Percentiles rank a stretch among this genome's conserved stretches.
Conservation (phyloP, 2,888 invertebrate genomes). For the Cartodere bifasciata region DNA sequence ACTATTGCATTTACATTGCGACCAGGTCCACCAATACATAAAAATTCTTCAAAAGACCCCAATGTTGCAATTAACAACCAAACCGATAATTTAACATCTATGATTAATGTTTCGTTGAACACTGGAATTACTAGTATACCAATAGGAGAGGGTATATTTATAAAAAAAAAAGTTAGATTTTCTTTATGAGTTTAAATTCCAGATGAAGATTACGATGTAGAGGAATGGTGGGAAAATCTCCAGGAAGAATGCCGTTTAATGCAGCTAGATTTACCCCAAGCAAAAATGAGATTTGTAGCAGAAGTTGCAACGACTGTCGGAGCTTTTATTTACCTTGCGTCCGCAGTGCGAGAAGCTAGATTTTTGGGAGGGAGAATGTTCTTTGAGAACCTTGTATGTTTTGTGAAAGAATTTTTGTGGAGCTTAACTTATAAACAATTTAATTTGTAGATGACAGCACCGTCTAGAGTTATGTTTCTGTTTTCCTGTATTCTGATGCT, state of each 20-base stretch:
- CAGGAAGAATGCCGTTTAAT: slow-evolving; percentile 59
- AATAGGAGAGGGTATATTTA: neutral
- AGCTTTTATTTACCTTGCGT: slow-evolving; percentile 70
- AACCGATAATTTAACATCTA: no score
- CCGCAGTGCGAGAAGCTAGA: slow-evolving; percentile 75
- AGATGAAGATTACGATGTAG: slow-evolving; percentile 40
- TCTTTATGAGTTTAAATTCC: no score
- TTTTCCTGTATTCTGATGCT: slow-evolving; percentile 85
- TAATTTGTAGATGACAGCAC: slow-evolving; percentile 62
- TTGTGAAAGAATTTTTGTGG: no score
- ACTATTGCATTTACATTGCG: slow-evolving; percentile 78
- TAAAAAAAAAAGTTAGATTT: neutral
- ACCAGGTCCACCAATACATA: slow-evolving; percentile 55
- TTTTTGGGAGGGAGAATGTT: slow-evolving; percentile 92
- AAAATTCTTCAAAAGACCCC: neutral
- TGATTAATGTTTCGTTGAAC: no score
- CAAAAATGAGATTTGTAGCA: slow-evolving; percentile 57
- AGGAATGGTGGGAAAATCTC: slow-evolving; percentile 60
- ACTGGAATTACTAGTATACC: no score
- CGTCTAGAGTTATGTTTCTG: slow-evolving; percentile 86
- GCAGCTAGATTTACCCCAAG: slow-evolving; percentile 45
- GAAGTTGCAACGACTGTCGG: slow-evolving; percentile 73
- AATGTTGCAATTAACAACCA: no score
- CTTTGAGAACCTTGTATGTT: slow-evolving; percentile 79
- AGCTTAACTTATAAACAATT: slow-evolving; percentile 4